Conservation (phyloP, 2,113 vertebrate genomes). For the Neodontobutis hainanensis region DNA sequence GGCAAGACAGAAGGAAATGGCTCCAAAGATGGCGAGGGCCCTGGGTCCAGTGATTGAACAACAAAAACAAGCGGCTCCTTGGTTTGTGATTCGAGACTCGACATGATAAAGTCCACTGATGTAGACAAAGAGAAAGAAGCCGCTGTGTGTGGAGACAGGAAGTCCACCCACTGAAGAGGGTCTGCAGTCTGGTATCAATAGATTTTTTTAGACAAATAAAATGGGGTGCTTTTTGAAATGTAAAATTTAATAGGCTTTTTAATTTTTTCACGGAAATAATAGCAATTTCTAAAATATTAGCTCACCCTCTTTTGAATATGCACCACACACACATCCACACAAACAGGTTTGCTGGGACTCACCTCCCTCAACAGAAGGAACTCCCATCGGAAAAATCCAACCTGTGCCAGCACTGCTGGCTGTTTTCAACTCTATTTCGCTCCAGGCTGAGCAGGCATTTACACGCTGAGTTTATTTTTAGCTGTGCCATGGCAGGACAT, state of each 20-base stretch:
- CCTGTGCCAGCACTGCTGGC: slow-evolving; percentile 74
- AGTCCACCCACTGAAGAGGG: slow-evolving; percentile 63
- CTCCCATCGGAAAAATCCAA: slow-evolving; percentile 78
- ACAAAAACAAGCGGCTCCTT: slow-evolving; percentile 62
- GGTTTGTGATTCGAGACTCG: slow-evolving; percentile 18
- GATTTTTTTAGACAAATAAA: slow-evolving; percentile 10
- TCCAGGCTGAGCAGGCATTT: slow-evolving; percentile 73
- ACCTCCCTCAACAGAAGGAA: slow-evolving; percentile 75
- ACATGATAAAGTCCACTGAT: slow-evolving; percentile 57
- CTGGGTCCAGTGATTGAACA: slow-evolving; percentile 54
- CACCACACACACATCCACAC: slow-evolving; percentile 28
- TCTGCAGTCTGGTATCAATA: slow-evolving; percentile 49
- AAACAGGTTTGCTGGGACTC: slow-evolving; percentile 56
- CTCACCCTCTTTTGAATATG: slow-evolving; percentile 34
- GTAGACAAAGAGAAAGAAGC: slow-evolving; percentile 34
- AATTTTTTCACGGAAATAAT: not conserved
- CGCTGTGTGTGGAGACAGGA: slow-evolving; percentile 65
- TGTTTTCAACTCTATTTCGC: slow-evolving; percentile 70
- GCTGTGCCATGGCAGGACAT: slow-evolving; percentile 40
- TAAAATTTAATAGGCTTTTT: not conserved
- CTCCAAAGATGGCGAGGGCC: slow-evolving; percentile 74
- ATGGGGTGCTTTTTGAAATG: not conserved
- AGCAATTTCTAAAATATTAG: slow-evolving; percentile 7
- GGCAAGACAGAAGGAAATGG: slow-evolving; percentile 90
- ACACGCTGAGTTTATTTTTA: slow-evolving; percentile 74